Evolutionary conservation across 2,888 invertebrate genomes (phyloP).

Genomic region (Doris montereyensis): DNA sequence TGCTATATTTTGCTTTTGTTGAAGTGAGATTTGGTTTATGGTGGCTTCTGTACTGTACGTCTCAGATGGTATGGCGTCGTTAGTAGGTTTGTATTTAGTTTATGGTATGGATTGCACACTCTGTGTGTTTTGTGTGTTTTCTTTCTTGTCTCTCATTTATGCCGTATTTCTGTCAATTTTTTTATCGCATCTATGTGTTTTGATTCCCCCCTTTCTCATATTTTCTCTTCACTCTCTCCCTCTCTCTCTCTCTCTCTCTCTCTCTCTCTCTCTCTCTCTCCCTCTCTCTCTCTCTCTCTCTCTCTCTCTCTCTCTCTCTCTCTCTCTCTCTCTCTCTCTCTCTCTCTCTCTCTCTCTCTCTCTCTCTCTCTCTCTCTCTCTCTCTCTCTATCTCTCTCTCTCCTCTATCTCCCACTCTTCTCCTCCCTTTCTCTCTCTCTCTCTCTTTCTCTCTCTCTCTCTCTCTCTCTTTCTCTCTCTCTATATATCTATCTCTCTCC

Average conservation of each 20-base stretch:
- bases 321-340: neutral
- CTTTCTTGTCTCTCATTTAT: no score
- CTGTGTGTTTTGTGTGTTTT: no score
- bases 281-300: neutral
- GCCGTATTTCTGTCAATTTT: neutral
- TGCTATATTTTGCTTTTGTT: no score
- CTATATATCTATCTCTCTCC: neutral
- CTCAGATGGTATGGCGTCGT: no score
- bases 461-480: neutral
- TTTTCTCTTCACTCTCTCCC: neutral
- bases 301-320: neutral
- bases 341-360: neutral
- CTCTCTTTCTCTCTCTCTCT: neutral
- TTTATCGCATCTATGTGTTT: neutral
- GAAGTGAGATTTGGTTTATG: no score
- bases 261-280: no score
- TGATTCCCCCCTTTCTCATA: no score
- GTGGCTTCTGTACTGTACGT: no score
- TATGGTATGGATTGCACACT: no score
- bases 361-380: constrained; percentile 8
- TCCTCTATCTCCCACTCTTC: neutral
- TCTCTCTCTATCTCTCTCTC: constrained; percentile 7
- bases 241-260: neutral
- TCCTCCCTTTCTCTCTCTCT: neutral
- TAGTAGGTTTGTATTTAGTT: no score